Evolutionary conservation across 2,888 invertebrate species (phyloP), one percentile per base, ranked within the genome.

Genomic region (Cantharis flavilabris): DNA sequence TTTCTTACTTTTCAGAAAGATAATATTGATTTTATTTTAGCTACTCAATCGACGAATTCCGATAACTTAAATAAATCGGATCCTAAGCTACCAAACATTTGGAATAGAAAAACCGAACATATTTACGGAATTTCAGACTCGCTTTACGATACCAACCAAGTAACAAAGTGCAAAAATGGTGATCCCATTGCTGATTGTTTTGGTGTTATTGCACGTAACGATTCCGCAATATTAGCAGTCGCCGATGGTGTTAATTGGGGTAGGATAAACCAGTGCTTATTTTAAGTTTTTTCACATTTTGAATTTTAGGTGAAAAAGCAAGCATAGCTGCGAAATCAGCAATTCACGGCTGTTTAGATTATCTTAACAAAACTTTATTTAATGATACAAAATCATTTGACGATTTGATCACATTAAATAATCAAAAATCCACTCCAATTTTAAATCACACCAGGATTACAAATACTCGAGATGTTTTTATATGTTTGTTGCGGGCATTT

Each of bases 191-290:
- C 97, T 14, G 97, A 97, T 89, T 95, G 96, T 83, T 97, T 95
- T 89, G 96, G 94, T 1, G 89, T 97, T 78, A 93, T 93, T 62
- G 91, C 92, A 4, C 89, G 93, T 71, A 90, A 90, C n/a, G 94
- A 96, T 89, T 94, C 93, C 79, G 93, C 94, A 14, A 90, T 96
- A 76, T 89, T 97, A 87, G 94, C 94, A 13, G 90, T 97, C 76
- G 97, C 96, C 3, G 97, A 97, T 89, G 97, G 97, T 23, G 97
- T 97, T 2, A 97, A 97, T 88, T 97, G 97, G 97, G 97, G 97
- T 87, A 85, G 86, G 85, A 62, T 49, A 13, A 16, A 62, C 2
- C 20, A 14, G 7, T 16, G 18, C 18, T 64, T 14, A 62, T 76
- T 70, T 16, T 30, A 62, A 16, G 10, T 20, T 23, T 30, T 26